Evolutionary conservation across 2,113 vertebrate genomes (phyloP).

Genomic region (Cynoglossus semilaevis): DNA sequence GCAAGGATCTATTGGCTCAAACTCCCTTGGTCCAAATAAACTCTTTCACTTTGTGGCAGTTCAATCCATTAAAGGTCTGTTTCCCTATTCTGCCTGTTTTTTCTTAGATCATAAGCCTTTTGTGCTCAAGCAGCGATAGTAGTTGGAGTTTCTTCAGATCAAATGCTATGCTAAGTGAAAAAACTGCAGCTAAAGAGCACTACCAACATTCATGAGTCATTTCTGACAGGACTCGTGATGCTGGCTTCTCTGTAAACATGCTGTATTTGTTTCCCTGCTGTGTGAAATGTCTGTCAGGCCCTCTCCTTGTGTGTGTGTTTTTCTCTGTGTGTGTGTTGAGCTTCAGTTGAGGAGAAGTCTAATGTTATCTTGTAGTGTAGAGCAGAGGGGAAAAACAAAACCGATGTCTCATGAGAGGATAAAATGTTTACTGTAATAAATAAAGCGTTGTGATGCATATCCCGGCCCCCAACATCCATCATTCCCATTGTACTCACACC

Average conservation of each 20-base stretch:
- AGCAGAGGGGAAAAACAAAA: no score
- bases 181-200: conserved; percentile 30
- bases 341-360: not conserved
- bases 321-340: not conserved
- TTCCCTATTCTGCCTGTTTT: no score
- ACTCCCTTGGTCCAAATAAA: not conserved
- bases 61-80: not conserved
- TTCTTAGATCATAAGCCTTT: no score
- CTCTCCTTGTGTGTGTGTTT: not conserved
- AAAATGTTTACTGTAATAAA: not conserved
- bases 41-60: not conserved
- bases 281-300: conserved; percentile 7
- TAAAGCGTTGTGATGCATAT: not conserved
- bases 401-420: no score
- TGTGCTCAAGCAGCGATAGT: conserved; percentile 12
- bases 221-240: conserved; percentile 15
- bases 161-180: conserved; percentile 21
- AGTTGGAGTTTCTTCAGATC: conserved; percentile 21
- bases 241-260: conserved; percentile 15
- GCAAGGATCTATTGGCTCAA: not conserved
- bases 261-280: conserved; percentile 17
- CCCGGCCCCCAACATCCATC: not conserved
- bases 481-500: conserved; percentile 1
- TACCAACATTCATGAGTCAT: conserved; percentile 24
- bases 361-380: no score